A percentile compares a stretch with the other conserved stretches of the same genome.
Conservation (phyloP, 2,888 invertebrate genomes). For the Dryocosmus kuriphilus region DNA sequence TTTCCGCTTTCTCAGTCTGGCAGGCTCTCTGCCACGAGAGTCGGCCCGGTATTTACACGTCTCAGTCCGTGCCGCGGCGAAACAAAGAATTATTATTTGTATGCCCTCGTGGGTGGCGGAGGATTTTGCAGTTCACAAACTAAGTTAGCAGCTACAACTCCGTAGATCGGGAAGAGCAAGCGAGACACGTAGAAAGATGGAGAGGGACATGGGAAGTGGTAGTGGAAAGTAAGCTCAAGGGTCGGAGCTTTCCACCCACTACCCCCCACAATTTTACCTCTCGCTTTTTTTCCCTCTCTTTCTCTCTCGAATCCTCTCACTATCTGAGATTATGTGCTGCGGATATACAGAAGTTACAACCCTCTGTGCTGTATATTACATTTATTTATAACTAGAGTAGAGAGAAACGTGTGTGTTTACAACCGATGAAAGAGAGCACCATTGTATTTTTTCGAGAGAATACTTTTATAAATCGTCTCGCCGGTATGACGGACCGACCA, state of each 20-base stretch:
- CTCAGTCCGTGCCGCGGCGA: slow-evolving; percentile 66
- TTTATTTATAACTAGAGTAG: slow-evolving; percentile 21
- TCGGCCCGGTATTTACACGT: slow-evolving; percentile 74
- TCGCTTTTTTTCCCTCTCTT: slow-evolving; percentile 51
- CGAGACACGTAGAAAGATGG: slow-evolving; percentile 12
- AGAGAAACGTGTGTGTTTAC: slow-evolving; percentile 19
- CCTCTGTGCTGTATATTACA: slow-evolving; percentile 8
- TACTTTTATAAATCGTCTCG: slow-evolving; percentile 37
- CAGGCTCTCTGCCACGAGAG: slow-evolving; percentile 56
- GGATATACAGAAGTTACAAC: slow-evolving; percentile 64
- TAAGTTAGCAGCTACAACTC: slow-evolving; percentile 74
- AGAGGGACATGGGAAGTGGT: slow-evolving; percentile 43
- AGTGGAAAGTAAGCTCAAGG: slow-evolving; percentile 26
- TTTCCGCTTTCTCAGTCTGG: slow-evolving; percentile 53
- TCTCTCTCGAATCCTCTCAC: slow-evolving; percentile 58
- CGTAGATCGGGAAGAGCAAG: slow-evolving; percentile 57
- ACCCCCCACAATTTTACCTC: neutral
- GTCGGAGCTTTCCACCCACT: slow-evolving; percentile 17
- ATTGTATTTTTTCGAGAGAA: slow-evolving; percentile 17
- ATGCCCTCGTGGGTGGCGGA: slow-evolving; percentile 71
- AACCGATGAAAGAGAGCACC: slow-evolving; percentile 14
- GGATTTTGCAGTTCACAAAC: slow-evolving; percentile 76
- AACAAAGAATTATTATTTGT: slow-evolving; percentile 77
- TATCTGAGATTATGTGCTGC: slow-evolving; percentile 72
- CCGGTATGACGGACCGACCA: slow-evolving; percentile 21